Base-by-base conservation (phyloP, 2,888 invertebrate species). In the Drosophila kokeensis region DNA sequence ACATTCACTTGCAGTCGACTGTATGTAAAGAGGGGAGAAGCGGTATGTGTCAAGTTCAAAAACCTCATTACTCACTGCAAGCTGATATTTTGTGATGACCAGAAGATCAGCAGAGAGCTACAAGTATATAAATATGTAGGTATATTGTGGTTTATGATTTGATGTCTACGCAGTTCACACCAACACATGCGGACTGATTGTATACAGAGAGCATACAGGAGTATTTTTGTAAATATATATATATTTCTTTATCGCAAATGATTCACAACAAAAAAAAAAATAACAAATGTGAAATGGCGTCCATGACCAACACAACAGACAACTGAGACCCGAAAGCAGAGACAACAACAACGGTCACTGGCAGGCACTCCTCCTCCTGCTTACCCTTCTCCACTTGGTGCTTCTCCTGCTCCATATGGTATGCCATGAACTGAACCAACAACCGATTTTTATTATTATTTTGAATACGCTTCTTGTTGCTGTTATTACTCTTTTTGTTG, bases 381-480 rank as follows among this genome's bases (percentile, higher is more conserved):
- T 38, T 34, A 57, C 36, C 34, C 50, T 30, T 45, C 27, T 42
- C 24, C 66, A 45, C 55, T 30, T 13, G 42, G 24, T 45, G 18
- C 15, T 42, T 36, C 69, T 59, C 29, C 66, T 69, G 55, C 74
- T 67, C 67, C 83, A 81, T 77, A 81, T 81, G 78, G 73, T 66
- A 69, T 73, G 79, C 81, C 81, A 61, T 75, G 81, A 81, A 81
- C 82, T 79, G 75, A 79, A 67, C 87, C 76, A 82, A 79, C 81
- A 84, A 81, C 83, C 83, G 83, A 85, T 89, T 85, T 85, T 89
- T 80, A 86, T 89, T 85, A 85, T 89, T 89, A 86, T 86, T 85
- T 86, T 86, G 85, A 89, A 86, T 86, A 87, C 78, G 86, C 85
- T 89, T 80, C 85, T 89, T 89, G 66, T 74, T 81, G 81, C 67